Evolutionary conservation across 2,888 invertebrate genomes (phyloP), one percentile per base, ranked within the genome.

Genomic region (Smittia aterrima): DNA sequence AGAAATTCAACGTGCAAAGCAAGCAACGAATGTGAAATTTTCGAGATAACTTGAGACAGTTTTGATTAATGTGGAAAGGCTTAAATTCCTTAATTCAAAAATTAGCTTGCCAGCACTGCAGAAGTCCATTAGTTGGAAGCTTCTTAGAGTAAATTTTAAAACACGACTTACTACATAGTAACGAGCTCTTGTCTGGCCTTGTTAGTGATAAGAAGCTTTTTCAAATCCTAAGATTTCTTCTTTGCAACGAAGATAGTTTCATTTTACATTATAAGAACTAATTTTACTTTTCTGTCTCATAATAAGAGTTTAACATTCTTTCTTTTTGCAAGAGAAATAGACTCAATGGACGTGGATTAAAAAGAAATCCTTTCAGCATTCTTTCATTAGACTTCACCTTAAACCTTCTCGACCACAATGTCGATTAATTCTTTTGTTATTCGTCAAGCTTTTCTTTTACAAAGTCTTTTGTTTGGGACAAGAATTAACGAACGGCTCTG

Each of bases 201-300:
- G 68, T 68, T 38, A 68, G 68, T 68, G 68, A 68, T 68, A 68
- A 68, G 68, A 68, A 68, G 68, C 68, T 68, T 68, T 41, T 20
- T n/a, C 24, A 20, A 20, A 32, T 22, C 64, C 1, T 22, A 20
- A 58, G 24, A 16, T n/a, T 27, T 27, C 25, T 7, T 18, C 32
- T 66, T 13, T 25, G 27, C 64, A n/a, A 25, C 24, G 13, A 64
- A 27, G 25, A n/a, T n/a, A n/a, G 54, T 54, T 54, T 54, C 16
- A 22, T 22, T 58, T 22, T 22, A 4, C 18, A 58, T 22, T 13
- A 58, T 18, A 18, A 18, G 22, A 58, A 22, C 58, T 58, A 22
- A 58, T 13, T 58, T 58, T 11, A 22, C 58, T 11, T 58, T 58
- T 58, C 22, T 20, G 58, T 58, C 20, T 47, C 6, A 47, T 47